Evolutionary conservation across 2,888 invertebrate genomes (phyloP), one percentile per base, ranked within the genome.

Genomic region (Colostygia pectinataria): DNA sequence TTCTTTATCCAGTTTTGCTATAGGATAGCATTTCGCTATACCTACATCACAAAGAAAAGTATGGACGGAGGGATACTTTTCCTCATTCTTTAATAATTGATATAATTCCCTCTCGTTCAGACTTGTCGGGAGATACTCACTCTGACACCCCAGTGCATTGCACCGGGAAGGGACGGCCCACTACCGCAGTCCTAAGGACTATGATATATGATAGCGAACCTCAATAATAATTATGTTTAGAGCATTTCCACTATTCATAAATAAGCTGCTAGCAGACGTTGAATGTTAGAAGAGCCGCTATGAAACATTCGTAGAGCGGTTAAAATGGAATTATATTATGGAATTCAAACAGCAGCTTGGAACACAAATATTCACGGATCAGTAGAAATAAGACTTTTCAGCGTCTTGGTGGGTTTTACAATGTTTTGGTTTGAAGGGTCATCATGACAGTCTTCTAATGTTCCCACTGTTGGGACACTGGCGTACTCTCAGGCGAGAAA

Each of bases 121-220:
- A 15, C 15, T 12, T 29, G 47, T 37, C 36, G 10, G 20, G 29
- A 31, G 18, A 36, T 27, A 40, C 28, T 14, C 10, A 24, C 39
- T 29, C 28, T 29, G 24, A 24, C 34, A 36, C 9, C 9, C 2
- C 6, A 44, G 62, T 56, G 13, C 59, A 41, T 58, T 61, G 63
- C 55, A 27, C 63, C 61, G 48, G 63, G 60, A 63, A 61, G 24
- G 28, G 29, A 38, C 39, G 20, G 12, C 25, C 45, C 27, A 44
- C 60, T 48, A 40, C 48, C 50, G 46, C 37, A 46, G 45, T 36
- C 39, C 41, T 29, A 33, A 31, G 33, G 29, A 40, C 32, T 28
- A 41, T 41, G 53, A 49, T 48, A 55, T 39, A 46, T 48, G 51
- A 55, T 57, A 53, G 43, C 38, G 10, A 13, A 48, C 48, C 49